Conservation (phyloP, 2,888 invertebrate species). For the Liopterus haemorrhoidalis region DNA sequence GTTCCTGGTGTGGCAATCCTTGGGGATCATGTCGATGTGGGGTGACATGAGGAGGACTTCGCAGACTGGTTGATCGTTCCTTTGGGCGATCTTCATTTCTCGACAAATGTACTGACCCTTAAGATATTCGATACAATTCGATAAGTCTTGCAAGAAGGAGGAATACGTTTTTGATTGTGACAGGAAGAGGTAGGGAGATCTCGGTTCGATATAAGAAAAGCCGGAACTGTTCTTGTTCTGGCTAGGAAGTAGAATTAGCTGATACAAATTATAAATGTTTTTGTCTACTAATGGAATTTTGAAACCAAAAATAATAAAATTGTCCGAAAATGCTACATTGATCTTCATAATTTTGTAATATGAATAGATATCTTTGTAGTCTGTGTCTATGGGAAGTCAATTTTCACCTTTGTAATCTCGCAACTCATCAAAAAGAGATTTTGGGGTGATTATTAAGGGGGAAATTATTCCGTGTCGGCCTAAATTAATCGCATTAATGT, state of each 20-base stretch:
- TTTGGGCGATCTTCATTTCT: slow-evolving; percentile 8
- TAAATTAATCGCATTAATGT: slow-evolving; percentile 23
- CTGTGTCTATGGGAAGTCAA: slow-evolving; percentile 12
- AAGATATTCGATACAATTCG: slow-evolving; percentile 14
- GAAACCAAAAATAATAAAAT: slow-evolving; percentile 22
- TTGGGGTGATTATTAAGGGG: slow-evolving; percentile 20
- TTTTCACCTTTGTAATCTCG: slow-evolving; percentile 19
- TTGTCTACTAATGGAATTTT: slow-evolving; percentile 23
- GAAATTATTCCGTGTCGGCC: slow-evolving; percentile 25
- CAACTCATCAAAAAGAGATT: slow-evolving; percentile 18
- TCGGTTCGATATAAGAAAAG: slow-evolving; percentile 24
- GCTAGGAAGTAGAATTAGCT: slow-evolving; percentile 21
- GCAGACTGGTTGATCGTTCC: slow-evolving; percentile 14
- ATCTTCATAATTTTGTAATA: slow-evolving; percentile 16
- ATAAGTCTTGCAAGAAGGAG: slow-evolving; percentile 15
- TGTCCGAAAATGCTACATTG: slow-evolving; percentile 11
- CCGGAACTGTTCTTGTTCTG: slow-evolving; percentile 19
- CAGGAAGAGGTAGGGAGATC: slow-evolving; percentile 13
- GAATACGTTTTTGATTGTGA: slow-evolving; percentile 23
- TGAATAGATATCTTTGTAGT: slow-evolving; percentile 9
- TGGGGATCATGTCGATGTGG: slow-evolving; percentile 15
- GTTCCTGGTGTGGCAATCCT: slow-evolving; percentile 18
- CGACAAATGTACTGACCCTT: slow-evolving; percentile 16
- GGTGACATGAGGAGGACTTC: slow-evolving; percentile 21
- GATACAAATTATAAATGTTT: slow-evolving; percentile 16